Evolutionary conservation across 30 jellyfish, hydroid and myxozoan species (phyloP).

Genomic region (Phacellophora camtschatica): DNA sequence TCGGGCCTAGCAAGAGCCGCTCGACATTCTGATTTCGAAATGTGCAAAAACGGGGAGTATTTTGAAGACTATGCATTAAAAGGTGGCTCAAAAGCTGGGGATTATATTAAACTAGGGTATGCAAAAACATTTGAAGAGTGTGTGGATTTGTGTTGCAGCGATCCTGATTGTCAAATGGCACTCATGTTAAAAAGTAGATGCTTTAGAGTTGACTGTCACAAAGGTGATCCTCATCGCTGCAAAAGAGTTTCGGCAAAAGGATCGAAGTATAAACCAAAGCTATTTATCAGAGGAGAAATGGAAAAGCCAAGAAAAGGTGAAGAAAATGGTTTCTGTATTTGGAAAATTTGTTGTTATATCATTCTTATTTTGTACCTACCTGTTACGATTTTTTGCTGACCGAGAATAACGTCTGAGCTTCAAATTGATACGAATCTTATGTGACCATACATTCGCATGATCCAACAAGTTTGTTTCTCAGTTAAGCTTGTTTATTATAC

Average conservation of each 20-base stretch:
- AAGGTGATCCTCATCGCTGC: conserved; percentile 67
- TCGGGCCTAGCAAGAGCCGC: conserved; percentile 23
- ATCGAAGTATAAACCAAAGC: conserved; percentile 81
- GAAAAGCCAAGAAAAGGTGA: conserved; percentile 57
- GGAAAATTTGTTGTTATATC: too few species aligned
- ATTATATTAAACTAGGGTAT: conserved; percentile 66
- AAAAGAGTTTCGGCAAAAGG: conserved; percentile 68
- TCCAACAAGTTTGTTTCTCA: too few species aligned
- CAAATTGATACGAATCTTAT: too few species aligned
- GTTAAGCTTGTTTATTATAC: too few species aligned
- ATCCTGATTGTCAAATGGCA: conserved; percentile 67
- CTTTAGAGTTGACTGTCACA: conserved; percentile 77
- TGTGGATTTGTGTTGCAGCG: conserved; percentile 75
- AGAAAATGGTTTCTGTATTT: neutral
- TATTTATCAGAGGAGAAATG: conserved; percentile 69
- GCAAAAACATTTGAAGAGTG: conserved; percentile 78
- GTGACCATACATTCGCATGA: too few species aligned
- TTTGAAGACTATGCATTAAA: conserved; percentile 76
- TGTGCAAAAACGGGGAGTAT: conserved; percentile 75
- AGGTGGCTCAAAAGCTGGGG: conserved; percentile 93
- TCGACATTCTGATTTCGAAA: conserved; percentile 7
- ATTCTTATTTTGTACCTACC: too few species aligned
- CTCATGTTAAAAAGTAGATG: conserved; percentile 71
- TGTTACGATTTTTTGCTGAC: too few species aligned
- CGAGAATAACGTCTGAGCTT: too few species aligned